Evolutionary conservation across 2,797 vertebrate genomes (phyloP).

Genomic region (Centropyge bicolor): DNA sequence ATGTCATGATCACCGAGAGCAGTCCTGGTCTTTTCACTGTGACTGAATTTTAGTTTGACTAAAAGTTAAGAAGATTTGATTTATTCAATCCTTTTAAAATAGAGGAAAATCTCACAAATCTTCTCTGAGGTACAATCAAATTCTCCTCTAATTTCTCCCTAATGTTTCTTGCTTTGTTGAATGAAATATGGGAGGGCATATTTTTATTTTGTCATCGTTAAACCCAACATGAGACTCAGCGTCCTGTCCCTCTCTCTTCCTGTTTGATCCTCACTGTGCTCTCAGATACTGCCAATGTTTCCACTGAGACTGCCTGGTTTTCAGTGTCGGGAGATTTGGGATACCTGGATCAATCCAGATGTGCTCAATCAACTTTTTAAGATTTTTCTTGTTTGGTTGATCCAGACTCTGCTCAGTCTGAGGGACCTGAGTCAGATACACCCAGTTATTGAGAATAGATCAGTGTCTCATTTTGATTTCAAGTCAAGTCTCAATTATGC

Average conservation of each 20-base stretch:
- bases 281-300: slow-evolving; percentile 32
- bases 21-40: too few relatives aligned
- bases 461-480: background rate
- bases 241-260: slow-evolving; percentile 38
- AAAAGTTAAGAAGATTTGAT: background rate
- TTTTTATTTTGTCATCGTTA: background rate
- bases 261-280: slow-evolving; percentile 52
- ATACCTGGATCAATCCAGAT: background rate
- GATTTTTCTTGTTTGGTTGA: background rate
- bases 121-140: slow-evolving; percentile 45
- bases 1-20: too few relatives aligned
- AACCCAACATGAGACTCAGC: slow-evolving; percentile 5
- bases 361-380: background rate
- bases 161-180: background rate
- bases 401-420: slow-evolving; percentile 19
- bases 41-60: background rate
- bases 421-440: background rate
- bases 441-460: too few relatives aligned
- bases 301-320: background rate
- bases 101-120: slow-evolving; percentile 17
- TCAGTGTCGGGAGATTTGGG: background rate
- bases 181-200: background rate
- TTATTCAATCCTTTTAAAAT: background rate
- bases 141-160: background rate
- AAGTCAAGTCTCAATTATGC: background rate